Evolutionary conservation across 2,888 invertebrate genomes (phyloP), one percentile per base, ranked within the genome.

Genomic region (Falcaria lacertinaria): DNA sequence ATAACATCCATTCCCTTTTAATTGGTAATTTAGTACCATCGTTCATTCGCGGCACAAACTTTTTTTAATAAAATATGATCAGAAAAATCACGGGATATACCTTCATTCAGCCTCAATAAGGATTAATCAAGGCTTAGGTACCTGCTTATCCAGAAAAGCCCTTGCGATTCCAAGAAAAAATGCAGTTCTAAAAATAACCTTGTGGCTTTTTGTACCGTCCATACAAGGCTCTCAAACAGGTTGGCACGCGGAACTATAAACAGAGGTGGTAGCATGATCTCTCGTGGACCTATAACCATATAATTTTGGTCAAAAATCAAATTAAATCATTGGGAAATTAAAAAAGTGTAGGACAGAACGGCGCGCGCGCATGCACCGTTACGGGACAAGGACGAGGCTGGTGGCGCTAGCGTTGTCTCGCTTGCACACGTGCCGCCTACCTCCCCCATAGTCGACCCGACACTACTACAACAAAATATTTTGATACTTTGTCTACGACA

Each of bases 301-400:
- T 62, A 67, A 68, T 69, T 73, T 76, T 69, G 63, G 61, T 66
- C 62, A 64, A 74, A 77, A 80, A 73, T 74, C 65, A 64, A 73
- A 77, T 74, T 74, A 72, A 68, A 68, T 67, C 60, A 60, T 57
- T 51, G 60, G 65, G 70, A 77, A 77, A 55, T 57, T 62, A 68
- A 71, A 69, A 74, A 76, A 67, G 62, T 63, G 46, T 68, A 67
- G 76, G 72, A 72, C 73, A 73, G 75, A 52, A 44, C 67, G 64
- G 72, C 74, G 72, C 68, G 39, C 52, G 80, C 80, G 80, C 78
- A 63, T 47, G 54, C 64, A 74, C 80, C 85, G 85, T 83, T 83
- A 85, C 54, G 44, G 53, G 43, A 50, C 51, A 44, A 33, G 43
- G 57, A 50, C 61, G 69, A 46, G 50, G 58, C 57, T 52, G 48